Conservation (phyloP, 2,888 invertebrate genomes). For the Pycnomerus fuliginosus region DNA sequence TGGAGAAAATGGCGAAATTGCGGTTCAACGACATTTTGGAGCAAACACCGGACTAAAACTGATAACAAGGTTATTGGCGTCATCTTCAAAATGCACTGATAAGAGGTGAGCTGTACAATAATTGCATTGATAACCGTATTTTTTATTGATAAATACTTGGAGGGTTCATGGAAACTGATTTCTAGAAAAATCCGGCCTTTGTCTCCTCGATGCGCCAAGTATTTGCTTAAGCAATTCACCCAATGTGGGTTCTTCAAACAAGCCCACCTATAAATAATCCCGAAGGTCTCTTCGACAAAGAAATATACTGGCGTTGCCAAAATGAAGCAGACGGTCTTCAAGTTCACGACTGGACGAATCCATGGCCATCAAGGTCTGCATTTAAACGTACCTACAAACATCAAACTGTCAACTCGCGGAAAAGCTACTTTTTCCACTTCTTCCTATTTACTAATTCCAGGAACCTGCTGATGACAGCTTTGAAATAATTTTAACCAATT, state of each 20-base stretch:
- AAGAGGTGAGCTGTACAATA: conserved; percentile 39
- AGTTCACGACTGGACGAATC: conserved; percentile 39
- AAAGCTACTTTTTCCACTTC: neutral
- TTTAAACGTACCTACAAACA: conserved; percentile 5
- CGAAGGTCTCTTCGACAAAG: conserved; percentile 27
- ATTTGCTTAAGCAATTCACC: conserved; percentile 18
- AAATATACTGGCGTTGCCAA: conserved; percentile 23
- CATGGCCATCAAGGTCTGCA: conserved; percentile 39
- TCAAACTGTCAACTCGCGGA: conserved; percentile 7
- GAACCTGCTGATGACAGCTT: conserved; percentile 1
- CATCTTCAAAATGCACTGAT: conserved; percentile 42
- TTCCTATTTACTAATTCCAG: conserved; percentile 1
- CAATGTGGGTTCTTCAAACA: conserved; percentile 30
- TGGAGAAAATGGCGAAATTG: conserved; percentile 16
- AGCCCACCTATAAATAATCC: conserved; percentile 27
- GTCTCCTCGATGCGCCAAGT: conserved; percentile 5
- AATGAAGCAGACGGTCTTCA: conserved; percentile 30
- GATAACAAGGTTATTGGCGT: conserved; percentile 46
- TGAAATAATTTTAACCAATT: conserved; percentile 11
- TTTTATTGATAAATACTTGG: no score
- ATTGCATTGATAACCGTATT: no score
- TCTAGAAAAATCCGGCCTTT: no score
- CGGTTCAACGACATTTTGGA: conserved; percentile 37
- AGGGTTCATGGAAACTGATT: no score
- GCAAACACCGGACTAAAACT: conserved; percentile 39